phyloP scores from a whole-genome alignment of 1,140 invertebrate genomes.

The Drosophila setifemur region DNA sequence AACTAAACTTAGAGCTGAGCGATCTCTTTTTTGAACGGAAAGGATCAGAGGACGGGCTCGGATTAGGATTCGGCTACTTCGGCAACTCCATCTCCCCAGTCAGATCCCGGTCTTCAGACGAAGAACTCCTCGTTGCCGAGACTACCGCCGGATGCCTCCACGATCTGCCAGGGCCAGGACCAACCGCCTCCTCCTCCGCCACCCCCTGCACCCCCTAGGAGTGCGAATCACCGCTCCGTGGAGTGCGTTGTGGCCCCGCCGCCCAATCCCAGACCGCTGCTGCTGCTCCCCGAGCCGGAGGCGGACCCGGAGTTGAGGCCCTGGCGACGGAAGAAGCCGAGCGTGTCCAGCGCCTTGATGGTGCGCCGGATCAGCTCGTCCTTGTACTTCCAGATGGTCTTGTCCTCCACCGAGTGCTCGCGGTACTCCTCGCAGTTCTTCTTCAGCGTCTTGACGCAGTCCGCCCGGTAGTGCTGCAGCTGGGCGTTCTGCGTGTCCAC shows the following conservation, averaged over 20 bases:
- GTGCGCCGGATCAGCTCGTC: constrained; percentile 88
- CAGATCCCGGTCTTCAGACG: constrained; percentile 17
- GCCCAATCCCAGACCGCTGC: constrained; percentile 42
- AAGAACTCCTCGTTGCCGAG: constrained; percentile 71
- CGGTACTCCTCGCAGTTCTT: constrained; percentile 93
- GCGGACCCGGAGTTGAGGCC: constrained; percentile 15
- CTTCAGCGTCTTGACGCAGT: constrained; percentile 94
- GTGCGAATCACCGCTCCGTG: constrained; percentile 78
- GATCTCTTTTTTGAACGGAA: not conserved
- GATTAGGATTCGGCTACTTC: constrained; percentile 7
- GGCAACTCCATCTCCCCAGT: no score
- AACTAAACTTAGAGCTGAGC: constrained; percentile 18
- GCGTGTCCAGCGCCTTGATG: constrained; percentile 86
- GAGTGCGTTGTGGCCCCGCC: constrained; percentile 71
- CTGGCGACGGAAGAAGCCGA: constrained; percentile 87
- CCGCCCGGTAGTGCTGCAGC: constrained; percentile 95
- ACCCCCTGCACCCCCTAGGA: constrained; percentile 33
- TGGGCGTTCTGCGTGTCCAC: constrained; percentile 93
- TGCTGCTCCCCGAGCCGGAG: constrained; percentile 40
- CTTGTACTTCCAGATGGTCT: constrained; percentile 94
- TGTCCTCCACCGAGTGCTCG: constrained; percentile 91
- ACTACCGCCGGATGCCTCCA: constrained; percentile 50
- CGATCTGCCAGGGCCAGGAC: constrained; percentile 60
- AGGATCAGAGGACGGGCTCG: not conserved
- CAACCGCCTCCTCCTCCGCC: constrained; percentile 32